These are phyloP conservation scores for Tachysurus fulvidraco DNA, from an alignment of 2,113 vertebrate species.

Conservation along the genomic window DNA sequence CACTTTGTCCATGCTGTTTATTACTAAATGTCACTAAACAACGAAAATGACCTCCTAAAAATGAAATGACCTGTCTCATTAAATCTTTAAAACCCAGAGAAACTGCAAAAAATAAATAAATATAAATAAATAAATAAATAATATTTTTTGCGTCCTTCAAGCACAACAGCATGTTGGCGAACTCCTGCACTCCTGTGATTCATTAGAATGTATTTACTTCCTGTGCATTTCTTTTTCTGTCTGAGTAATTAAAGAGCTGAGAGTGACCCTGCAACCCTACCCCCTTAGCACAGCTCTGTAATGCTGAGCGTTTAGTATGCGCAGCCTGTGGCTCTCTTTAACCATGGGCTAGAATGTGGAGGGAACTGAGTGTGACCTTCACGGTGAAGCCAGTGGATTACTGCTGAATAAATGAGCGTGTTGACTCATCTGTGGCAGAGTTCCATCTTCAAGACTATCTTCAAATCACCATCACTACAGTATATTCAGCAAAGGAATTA, in stretches of 20 bases:
- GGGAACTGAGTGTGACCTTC: slow-evolving; percentile 53
- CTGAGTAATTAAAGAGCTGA: slow-evolving; percentile 50
- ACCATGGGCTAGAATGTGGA: slow-evolving; percentile 38
- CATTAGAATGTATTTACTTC: slow-evolving; percentile 51
- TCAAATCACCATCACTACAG: neutral
- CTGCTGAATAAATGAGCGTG: slow-evolving; percentile 47
- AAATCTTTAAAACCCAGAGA: neutral
- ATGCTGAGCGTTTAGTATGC: slow-evolving; percentile 51
- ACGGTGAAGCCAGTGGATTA: slow-evolving; percentile 51
- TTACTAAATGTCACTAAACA: neutral
- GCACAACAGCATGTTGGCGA: neutral
- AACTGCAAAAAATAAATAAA: neutral
- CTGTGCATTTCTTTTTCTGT: slow-evolving; percentile 39
- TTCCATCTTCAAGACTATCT: neutral
- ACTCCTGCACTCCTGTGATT: slow-evolving; percentile 34
- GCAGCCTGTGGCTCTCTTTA: slow-evolving; percentile 25
- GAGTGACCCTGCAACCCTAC: slow-evolving; percentile 26
- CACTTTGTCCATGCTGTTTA: neutral
- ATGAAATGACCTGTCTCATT: neutral
- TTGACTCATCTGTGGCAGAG: slow-evolving; percentile 36
- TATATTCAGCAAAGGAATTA: neutral
- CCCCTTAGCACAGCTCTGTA: slow-evolving; percentile 22
- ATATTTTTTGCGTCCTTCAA: neutral
- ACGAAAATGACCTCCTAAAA: neutral
- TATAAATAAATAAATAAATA: neutral